These are phyloP conservation scores for Cyrtodaria siliqua DNA, from an alignment of 2,888 invertebrate species.

Conservation along the genomic window DNA sequence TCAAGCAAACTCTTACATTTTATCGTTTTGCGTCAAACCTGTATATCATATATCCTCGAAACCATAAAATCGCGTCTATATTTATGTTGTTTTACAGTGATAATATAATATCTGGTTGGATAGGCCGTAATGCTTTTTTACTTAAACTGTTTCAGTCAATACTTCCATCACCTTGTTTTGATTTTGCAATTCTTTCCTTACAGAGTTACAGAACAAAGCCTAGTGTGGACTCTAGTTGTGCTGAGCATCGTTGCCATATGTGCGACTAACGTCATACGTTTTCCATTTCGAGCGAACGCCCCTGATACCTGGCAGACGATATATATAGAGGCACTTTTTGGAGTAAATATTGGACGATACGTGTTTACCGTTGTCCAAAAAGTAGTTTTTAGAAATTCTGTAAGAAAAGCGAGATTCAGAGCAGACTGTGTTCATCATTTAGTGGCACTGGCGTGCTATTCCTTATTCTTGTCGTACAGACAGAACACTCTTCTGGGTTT, in stretches of 20 bases:
- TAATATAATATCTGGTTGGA: too few relatives aligned
- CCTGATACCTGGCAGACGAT: constrained; percentile 14
- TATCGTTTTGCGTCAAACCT: too few relatives aligned
- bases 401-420: constrained; percentile 47
- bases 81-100: too few relatives aligned
- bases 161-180: too few relatives aligned
- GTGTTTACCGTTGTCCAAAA: constrained; percentile 61
- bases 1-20: too few relatives aligned
- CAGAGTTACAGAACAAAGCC: constrained; percentile 70
- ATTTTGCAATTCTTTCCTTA: too few relatives aligned
- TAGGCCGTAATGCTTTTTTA: too few relatives aligned
- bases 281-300: constrained; percentile 63
- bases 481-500: constrained; percentile 69
- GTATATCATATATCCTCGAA: too few relatives aligned
- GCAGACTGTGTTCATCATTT: constrained; percentile 68
- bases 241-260: constrained; percentile 59
- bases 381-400: constrained; percentile 35
- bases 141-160: too few relatives aligned
- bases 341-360: constrained; percentile 70
- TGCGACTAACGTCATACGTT: constrained; percentile 54
- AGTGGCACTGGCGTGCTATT: constrained; percentile 67
- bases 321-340: constrained; percentile 56
- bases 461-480: constrained; percentile 61
- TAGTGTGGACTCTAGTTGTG: constrained; percentile 54
- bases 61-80: too few relatives aligned